phyloP scores from a whole-genome alignment of 2,797 vertebrate genomes.

The Sebastes taczanowskii region DNA sequence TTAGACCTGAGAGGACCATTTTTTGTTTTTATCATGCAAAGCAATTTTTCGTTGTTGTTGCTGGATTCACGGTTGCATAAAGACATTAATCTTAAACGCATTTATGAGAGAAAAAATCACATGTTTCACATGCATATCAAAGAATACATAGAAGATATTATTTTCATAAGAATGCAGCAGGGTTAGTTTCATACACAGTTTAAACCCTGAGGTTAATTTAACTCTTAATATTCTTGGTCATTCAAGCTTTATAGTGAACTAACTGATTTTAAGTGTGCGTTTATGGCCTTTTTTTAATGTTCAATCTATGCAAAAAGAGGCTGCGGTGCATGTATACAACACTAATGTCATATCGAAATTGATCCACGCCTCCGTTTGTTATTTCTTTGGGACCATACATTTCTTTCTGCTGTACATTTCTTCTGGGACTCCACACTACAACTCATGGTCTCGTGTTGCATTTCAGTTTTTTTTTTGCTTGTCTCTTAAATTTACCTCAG shows the following conservation, averaged over 20 bases:
- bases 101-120: constrained; percentile 11
- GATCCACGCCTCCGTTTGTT: constrained; percentile 13
- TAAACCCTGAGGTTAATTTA: constrained; percentile 6
- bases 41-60: neutral
- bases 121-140: constrained; percentile 26
- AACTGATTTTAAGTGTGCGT: constrained; percentile 19
- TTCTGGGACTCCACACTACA: neutral
- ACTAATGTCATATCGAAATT: constrained; percentile 8
- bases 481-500: constrained; percentile 8
- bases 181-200: constrained; percentile 8
- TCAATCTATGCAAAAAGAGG: constrained; percentile 70
- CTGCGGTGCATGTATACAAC: constrained; percentile 44
- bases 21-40: constrained; percentile 8
- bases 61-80: constrained; percentile 35
- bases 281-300: constrained; percentile 24
- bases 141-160: constrained; percentile 14
- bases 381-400: constrained; percentile 2
- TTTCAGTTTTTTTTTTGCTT: neutral
- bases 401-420: constrained; percentile 5
- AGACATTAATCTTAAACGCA: constrained; percentile 34
- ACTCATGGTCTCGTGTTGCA: neutral
- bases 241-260: constrained; percentile 35
- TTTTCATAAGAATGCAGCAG: neutral
- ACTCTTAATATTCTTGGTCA: constrained; percentile 11
- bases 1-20: constrained; percentile 30